Base-by-base conservation (phyloP, 2,113 vertebrate genomes). In the Dromas ardeola region DNA sequence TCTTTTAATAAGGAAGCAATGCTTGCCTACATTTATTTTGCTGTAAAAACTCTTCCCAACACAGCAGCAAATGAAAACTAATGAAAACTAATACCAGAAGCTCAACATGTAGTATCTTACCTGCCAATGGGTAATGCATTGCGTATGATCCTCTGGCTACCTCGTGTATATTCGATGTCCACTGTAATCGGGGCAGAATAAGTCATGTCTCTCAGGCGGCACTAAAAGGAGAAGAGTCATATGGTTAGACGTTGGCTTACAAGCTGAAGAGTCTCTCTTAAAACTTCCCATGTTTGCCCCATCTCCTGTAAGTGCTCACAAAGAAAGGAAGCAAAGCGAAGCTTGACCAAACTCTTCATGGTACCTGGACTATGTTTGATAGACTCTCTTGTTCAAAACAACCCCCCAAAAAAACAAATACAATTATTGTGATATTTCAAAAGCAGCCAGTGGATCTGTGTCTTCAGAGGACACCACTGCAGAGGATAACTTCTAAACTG, bases 91-190 rank as follows among this genome's bases (percentile, higher is more conserved):
- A 21, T 1, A 67, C 11, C 36, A 62, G 32, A 23, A 72, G 20
- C n/a, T 49, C 12, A 6, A 43, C 5, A 29, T 1, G 2, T 0
- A 4, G 5, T 26, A 38, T 32, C 87, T 94, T 97, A 99, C 99
- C 99, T 99, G 98, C 99, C 99, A 7, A 99, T 99, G 67, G 99
- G 99, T 69, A 99, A 95, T 0, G 99, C 99, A 38, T 99, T 99
- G 36, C 99, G 99, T 95, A 99, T 99, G 96, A 99, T 99, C 96
- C 99, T 99, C 98, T 99, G 99, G 96, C 99, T 99, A 81, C 99
- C 99, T 13, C 99, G 97, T 5, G 99, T 99, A 55, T 99, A 99
- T 30, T 99, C 99, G 1, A 99, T 99, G 49, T 99, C 99, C 97
- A 99, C 99, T 0, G 99, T 99, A 78, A 99, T 99, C 0, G 99